Base-by-base conservation (phyloP, 2,797 vertebrate genomes). In the Intellagama lesueurii region DNA sequence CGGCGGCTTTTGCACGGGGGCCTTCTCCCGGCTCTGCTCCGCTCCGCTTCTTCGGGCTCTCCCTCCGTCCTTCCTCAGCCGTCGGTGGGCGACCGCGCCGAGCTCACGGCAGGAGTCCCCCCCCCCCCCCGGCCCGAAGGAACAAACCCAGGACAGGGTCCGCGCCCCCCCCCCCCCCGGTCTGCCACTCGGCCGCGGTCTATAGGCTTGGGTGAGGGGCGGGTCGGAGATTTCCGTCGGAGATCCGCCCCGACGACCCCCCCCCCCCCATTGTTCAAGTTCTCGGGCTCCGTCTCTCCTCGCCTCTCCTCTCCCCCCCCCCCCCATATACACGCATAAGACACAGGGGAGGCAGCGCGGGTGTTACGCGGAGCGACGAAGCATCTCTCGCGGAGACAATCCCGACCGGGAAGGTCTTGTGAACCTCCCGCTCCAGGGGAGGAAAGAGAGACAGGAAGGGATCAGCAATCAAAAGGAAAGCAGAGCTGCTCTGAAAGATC, bases 101-200 rank as follows among this genome's bases (percentile, higher is more conserved):
- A 56, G 52, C 52, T 56, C 52, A 56, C 52, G 52, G 52, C 9
- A 56, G 0, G 52, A 56, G 11, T 14, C 52, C 52, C 7, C 32
- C 5, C 5, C 3, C 0, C 47, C 52, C 52, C 7, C 32, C 5
- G 7, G 4, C 0, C 47, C 4, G 77, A 0, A 76, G 3, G 9
- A 79, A 40, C 40, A 49, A 78, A 26, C 44, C 24, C 12, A 14
- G 0, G 7, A 11, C 40, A 69, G 32, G 56, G 3, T 26, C 28
- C 24, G 16, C 12, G n/a, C 49, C 0, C 26, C 52, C 4, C 75
- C 12, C 77, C 2, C 77, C 17, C 60, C 28, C 2, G 30, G 35
- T 47, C 47, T 35, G 26, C 60, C 19, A 6, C 49, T 24, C 5
- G 7, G 6, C 52, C 28, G 66, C 49, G 75, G 11, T 75, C 66